Percentiles rank a stretch among this genome's conserved stretches.
phyloP scores from a whole-genome alignment of 2,113 vertebrate genomes.

The Tyto alba region DNA sequence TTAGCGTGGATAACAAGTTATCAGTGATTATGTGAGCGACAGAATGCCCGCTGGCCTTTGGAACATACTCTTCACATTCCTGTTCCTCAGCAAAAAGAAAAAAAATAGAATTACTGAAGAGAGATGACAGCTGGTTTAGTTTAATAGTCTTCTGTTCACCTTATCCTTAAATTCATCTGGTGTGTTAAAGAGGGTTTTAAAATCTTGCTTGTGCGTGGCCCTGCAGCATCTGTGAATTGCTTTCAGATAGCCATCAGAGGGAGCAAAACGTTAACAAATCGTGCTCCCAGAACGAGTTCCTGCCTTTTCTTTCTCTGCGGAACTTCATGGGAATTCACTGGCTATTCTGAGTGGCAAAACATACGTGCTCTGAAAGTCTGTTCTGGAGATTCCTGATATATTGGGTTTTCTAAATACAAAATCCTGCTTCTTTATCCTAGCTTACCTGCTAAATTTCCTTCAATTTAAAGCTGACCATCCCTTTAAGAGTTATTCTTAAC shows the following conservation, averaged over 20 bases:
- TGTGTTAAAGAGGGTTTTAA: neutral
- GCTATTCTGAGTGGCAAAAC: neutral
- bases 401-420: neutral
- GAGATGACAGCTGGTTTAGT: neutral
- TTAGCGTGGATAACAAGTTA: neutral
- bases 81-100: neutral
- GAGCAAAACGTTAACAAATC: neutral
- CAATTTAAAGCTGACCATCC: neutral
- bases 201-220: neutral
- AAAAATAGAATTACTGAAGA: neutral
- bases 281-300: neutral
- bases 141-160: neutral
- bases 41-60: neutral
- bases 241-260: neutral
- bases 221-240: neutral
- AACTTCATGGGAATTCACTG: neutral
- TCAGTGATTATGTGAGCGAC: neutral
- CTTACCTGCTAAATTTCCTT: neutral
- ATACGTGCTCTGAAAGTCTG: neutral
- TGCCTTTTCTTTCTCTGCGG: neutral
- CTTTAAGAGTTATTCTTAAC: neutral
- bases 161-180: neutral
- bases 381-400: neutral
- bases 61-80: rapidly evolving
- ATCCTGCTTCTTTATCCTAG: neutral